These are phyloP conservation scores for Oligia fasciuncula DNA, from an alignment of 2,888 invertebrate genomes.

Conservation along the genomic window DNA sequence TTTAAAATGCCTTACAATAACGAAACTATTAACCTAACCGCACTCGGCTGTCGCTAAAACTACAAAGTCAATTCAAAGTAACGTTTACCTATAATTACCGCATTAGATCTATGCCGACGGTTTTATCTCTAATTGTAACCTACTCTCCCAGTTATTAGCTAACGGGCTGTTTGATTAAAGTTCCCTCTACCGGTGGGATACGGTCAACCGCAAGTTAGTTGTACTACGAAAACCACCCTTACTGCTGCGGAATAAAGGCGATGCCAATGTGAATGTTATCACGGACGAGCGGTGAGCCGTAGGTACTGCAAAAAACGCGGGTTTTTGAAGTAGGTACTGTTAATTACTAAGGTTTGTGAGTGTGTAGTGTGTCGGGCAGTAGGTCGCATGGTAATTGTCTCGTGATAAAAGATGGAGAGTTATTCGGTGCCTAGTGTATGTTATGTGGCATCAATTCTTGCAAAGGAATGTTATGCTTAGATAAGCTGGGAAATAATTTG, in stretches of 20 bases:
- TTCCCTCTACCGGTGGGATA: slow-evolving; percentile 13
- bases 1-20: background rate
- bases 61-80: slow-evolving; percentile 28
- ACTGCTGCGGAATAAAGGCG: background rate
- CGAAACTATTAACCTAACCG: background rate
- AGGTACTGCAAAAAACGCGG: slow-evolving; percentile 13
- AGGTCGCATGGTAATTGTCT: slow-evolving; percentile 5
- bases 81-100: slow-evolving; percentile 43
- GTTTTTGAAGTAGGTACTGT: slow-evolving; percentile 12
- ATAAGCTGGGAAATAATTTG: too few relatives aligned
- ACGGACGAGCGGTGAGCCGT: background rate
- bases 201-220: background rate
- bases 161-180: slow-evolving; percentile 52
- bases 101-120: slow-evolving; percentile 47
- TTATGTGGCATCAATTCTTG: background rate
- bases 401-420: background rate
- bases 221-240: background rate
- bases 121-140: slow-evolving; percentile 40
- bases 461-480: background rate
- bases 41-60: slow-evolving; percentile 3
- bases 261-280: background rate
- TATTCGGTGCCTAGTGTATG: background rate
- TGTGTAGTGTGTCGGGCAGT: background rate
- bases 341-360: slow-evolving; percentile 19
- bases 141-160: slow-evolving; percentile 39